Conservation (phyloP, 2,797 vertebrate species). For the Buceros bicornis region DNA sequence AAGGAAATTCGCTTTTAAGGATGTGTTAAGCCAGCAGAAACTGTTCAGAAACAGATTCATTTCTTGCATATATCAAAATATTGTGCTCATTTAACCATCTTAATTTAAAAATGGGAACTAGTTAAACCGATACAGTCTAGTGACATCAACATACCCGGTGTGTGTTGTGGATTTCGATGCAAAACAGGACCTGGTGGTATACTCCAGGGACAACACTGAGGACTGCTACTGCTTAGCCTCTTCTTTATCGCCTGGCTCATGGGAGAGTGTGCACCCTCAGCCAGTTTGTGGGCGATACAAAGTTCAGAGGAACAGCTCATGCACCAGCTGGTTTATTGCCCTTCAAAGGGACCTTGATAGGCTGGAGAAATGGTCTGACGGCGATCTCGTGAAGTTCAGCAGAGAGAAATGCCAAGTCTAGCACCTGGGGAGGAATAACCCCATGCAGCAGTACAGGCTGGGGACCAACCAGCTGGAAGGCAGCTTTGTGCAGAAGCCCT, state of each 20-base stretch:
- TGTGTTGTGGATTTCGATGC: not conserved
- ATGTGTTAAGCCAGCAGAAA: not conserved
- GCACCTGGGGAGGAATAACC: not conserved
- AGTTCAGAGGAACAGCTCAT: not conserved
- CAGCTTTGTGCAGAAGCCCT: not conserved
- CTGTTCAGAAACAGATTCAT: not conserved
- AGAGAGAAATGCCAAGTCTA: not conserved
- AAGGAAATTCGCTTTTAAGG: not conserved
- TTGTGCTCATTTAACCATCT: not conserved
- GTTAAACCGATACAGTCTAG: not conserved
- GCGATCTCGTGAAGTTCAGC: not conserved
- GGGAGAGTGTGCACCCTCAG: not conserved
- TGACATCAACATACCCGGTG: not conserved
- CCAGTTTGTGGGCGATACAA: not conserved
- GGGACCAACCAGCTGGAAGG: not conserved
- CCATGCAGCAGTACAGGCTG: not conserved
- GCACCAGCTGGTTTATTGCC: not conserved
- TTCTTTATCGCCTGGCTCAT: not conserved
- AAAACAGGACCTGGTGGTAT: not conserved
- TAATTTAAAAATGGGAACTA: not conserved
- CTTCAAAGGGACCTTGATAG: not conserved
- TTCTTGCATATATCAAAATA: not conserved
- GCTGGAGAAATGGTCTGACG: not conserved
- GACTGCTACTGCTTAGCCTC: not conserved
- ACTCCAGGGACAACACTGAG: rapidly evolving